Percentiles rank a stretch among this genome's conserved stretches.
Conservation (phyloP, 2,888 invertebrate genomes). For the Ecdyonurus torrentis region DNA sequence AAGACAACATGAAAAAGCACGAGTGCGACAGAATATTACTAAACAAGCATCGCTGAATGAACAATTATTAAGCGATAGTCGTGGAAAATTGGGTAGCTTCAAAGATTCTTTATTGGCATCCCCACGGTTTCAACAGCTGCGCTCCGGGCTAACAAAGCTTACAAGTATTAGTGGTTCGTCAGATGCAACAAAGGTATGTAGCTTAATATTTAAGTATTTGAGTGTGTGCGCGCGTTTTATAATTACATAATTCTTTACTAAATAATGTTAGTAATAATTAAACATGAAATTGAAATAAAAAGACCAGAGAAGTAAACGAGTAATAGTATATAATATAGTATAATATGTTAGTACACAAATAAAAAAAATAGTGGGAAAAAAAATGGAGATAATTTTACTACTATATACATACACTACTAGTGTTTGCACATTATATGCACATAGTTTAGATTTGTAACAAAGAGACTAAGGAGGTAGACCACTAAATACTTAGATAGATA, state of each 20-base stretch:
- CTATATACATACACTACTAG: no score
- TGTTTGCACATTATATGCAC: no score
- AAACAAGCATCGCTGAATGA: conserved; percentile 82
- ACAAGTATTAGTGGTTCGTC: not conserved
- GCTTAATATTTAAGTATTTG: no score
- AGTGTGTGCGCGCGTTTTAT: no score
- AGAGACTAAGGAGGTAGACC: no score
- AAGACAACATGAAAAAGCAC: conserved; percentile 64
- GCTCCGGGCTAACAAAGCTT: conserved; percentile 57
- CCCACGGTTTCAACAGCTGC: conserved; percentile 55
- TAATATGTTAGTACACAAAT: no score
- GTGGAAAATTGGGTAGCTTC: conserved; percentile 32
- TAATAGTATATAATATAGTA: no score
- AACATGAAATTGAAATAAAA: not conserved
- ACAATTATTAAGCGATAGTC: conserved; percentile 44
- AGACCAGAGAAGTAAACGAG: no score
- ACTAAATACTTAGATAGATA: not conserved
- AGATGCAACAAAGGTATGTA: not conserved
- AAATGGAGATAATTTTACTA: no score
- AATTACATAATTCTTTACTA: not conserved
- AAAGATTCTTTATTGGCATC: conserved; percentile 57
- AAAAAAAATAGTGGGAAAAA: no score
- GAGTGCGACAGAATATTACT: conserved; percentile 64
- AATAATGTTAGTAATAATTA: not conserved
- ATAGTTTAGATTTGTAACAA: no score